A percentile compares a stretch with the other conserved stretches of the same genome.
These are phyloP conservation scores for Helogale parvula DNA, from an alignment of 2,113 vertebrate genomes.

Conservation along the genomic window DNA sequence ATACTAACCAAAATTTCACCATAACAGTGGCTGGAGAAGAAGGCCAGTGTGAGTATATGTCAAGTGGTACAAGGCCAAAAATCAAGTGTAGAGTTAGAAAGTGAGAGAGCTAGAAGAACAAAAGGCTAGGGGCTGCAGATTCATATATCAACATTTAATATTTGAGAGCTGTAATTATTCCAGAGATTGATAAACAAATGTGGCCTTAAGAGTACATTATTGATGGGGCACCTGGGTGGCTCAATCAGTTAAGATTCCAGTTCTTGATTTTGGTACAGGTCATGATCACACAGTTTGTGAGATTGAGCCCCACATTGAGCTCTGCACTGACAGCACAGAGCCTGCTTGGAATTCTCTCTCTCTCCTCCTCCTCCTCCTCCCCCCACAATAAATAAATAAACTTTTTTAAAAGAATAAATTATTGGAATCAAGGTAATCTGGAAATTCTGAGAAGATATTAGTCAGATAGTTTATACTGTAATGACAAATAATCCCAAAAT, in stretches of 20 bases:
- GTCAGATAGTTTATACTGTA: background rate
- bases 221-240: background rate
- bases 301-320: too few relatives aligned
- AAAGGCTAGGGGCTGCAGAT: background rate
- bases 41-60: background rate
- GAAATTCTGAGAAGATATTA: background rate
- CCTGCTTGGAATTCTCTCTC: too few relatives aligned
- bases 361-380: too few relatives aligned
- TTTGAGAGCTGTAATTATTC: background rate
- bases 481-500: background rate
- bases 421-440: background rate
- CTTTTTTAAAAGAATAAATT: background rate
- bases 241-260: too few relatives aligned
- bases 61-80: background rate
- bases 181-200: background rate
- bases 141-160: background rate
- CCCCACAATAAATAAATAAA: too few relatives aligned
- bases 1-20: background rate
- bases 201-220: background rate
- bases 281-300: too few relatives aligned
- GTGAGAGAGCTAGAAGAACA: background rate
- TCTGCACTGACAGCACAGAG: too few relatives aligned
- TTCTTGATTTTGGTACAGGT: too few relatives aligned
- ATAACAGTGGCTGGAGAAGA: background rate
- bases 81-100: background rate